Evolutionary conservation across 1,140 invertebrate species (phyloP).

Genomic region (Neodiprion fabricii): DNA sequence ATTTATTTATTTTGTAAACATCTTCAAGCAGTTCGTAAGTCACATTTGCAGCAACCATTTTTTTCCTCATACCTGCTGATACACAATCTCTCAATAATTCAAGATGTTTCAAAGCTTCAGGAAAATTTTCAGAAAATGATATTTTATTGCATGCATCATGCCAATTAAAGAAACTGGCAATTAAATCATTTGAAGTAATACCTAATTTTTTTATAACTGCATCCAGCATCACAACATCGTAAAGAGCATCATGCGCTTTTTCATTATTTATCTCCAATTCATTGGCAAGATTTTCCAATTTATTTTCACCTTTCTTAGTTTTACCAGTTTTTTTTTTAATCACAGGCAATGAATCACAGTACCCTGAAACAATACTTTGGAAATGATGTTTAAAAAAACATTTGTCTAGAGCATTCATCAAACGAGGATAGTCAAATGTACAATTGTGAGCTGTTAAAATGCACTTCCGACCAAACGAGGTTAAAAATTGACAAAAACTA

Average conservation of each 20-base stretch:
- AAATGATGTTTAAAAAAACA: constrained; percentile 24
- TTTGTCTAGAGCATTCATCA: constrained; percentile 25
- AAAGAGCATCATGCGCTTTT: constrained; percentile 20
- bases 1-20: constrained; percentile 13
- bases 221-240: constrained; percentile 23
- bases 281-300: constrained; percentile 22
- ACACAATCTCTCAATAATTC: constrained; percentile 15
- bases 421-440: constrained; percentile 22
- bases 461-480: constrained; percentile 22
- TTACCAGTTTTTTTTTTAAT: constrained; percentile 11
- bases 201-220: constrained; percentile 17
- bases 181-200: constrained; percentile 14
- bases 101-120: constrained; percentile 13
- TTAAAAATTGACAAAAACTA: constrained; percentile 23
- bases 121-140: constrained; percentile 15
- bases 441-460: constrained; percentile 29
- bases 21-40: constrained; percentile 15
- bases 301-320: constrained; percentile 11
- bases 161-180: constrained; percentile 8
- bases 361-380: constrained; percentile 9
- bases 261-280: constrained; percentile 14
- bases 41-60: constrained; percentile 22
- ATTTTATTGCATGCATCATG: constrained; percentile 15
- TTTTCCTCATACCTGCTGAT: constrained; percentile 17
- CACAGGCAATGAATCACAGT: constrained; percentile 15